A percentile compares a stretch with the other conserved stretches of the same genome.
Evolutionary conservation across 1,140 invertebrate species (phyloP).

Genomic region (Vanessa tameamea): DNA sequence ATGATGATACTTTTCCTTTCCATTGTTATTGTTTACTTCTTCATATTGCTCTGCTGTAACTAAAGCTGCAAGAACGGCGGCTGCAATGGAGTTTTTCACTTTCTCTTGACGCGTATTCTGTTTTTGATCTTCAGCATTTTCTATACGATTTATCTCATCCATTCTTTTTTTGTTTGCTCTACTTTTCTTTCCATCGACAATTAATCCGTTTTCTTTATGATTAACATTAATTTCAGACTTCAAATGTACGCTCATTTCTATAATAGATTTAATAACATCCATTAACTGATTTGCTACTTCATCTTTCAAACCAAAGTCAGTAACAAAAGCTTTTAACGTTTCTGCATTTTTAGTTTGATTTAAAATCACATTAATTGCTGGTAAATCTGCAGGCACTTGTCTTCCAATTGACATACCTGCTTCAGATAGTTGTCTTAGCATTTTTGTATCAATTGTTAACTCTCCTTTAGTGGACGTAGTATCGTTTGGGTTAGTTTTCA

Average conservation of each 20-base stretch:
- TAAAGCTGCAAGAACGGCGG: conserved; percentile 81
- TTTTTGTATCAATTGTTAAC: conserved; percentile 84
- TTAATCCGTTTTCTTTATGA: conserved; percentile 45
- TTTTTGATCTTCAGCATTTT: conserved; percentile 48
- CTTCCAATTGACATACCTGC: conserved; percentile 86
- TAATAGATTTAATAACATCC: conserved; percentile 77
- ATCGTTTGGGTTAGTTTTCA: conserved; percentile 81
- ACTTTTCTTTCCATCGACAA: conserved; percentile 53
- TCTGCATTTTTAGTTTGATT: conserved; percentile 81
- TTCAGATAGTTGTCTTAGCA: conserved; percentile 85
- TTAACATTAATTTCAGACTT: conserved; percentile 67
- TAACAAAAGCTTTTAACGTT: conserved; percentile 77
- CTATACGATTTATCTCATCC: conserved; percentile 46
- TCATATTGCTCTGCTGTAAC: conserved; percentile 79
- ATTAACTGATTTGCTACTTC: conserved; percentile 79
- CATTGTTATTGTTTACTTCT: conserved; percentile 75
- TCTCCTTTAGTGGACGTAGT: conserved; percentile 82
- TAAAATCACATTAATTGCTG: conserved; percentile 83
- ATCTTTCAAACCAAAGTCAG: conserved; percentile 78
- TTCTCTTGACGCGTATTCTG: conserved; percentile 69
- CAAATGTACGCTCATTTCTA: conserved; percentile 79
- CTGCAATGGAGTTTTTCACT: conserved; percentile 80
- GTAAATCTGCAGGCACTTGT: conserved; percentile 83
- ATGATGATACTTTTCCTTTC: conserved; percentile 79
- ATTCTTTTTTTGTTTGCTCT: conserved; percentile 57